Evolutionary conservation across 2,888 invertebrate genomes (phyloP).

Genomic region (Eretmocerus hayati): DNA sequence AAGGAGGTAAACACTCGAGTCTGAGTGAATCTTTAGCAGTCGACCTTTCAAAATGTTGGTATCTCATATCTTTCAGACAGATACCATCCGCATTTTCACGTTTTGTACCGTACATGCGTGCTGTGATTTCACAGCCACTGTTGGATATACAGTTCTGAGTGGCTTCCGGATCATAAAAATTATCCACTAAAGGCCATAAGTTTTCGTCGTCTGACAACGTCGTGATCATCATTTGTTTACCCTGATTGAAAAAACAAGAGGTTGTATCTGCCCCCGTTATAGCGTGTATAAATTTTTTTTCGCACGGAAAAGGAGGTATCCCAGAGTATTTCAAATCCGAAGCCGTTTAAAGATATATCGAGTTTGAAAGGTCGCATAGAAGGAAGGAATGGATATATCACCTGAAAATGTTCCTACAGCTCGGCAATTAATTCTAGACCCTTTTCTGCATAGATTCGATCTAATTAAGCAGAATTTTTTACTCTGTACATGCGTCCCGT

Average conservation of each 20-base stretch:
- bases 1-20: not conserved
- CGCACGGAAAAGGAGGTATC: no score
- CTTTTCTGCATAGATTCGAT: no score
- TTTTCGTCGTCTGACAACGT: not conserved
- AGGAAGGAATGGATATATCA: no score
- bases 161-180: conserved; percentile 11
- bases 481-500: no score
- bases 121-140: conserved; percentile 13
- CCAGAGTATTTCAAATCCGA: no score
- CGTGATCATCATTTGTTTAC: not conserved
- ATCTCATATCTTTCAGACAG: not conserved
- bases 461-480: no score
- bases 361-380: no score
- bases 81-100: not conserved
- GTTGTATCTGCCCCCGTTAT: conserved; percentile 9
- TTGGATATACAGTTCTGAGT: conserved; percentile 5
- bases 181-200: not conserved
- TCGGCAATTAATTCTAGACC: no score
- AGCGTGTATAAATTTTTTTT: conserved; percentile 28
- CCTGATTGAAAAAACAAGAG: not conserved
- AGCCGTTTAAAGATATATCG: no score
- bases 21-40: not conserved
- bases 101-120: not conserved
- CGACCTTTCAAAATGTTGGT: not conserved
- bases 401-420: no score